Evolutionary conservation across 2,888 invertebrate genomes (phyloP), one percentile per base, ranked within the genome.

Genomic region (Luffia ferchaultella): DNA sequence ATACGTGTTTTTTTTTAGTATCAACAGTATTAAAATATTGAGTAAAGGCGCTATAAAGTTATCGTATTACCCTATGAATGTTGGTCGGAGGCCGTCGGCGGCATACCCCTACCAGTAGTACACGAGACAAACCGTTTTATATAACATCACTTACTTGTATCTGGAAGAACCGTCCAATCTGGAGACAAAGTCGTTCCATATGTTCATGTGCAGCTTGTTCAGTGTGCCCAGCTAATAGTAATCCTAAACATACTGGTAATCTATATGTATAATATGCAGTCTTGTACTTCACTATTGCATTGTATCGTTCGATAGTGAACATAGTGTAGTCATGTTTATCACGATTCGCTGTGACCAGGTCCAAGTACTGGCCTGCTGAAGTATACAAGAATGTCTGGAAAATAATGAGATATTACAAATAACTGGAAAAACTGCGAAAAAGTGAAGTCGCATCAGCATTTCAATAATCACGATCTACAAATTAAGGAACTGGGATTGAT

Each of bases 131-230:
- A n/a, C n/a, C n/a, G n/a, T n/a, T n/a, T n/a, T n/a, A n/a, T n/a
- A n/a, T n/a, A n/a, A n/a, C n/a, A n/a, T n/a, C n/a, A n/a, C 73
- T 75, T 62, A 90, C 94, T 85, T 95, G 94, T 42, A 96, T 92
- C 87, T 98, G 98, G 70, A 91, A 97, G 57, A 96, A 91, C 58
- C 92, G 90, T 16, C 98, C 98, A 85, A 98, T 92, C 72, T 96
- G 90, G 45, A 94, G 68, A 5, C 95, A 82, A 56, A 97, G 92
- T 0, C 88, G 88, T 67, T 92, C 90, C 0, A 93, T 90, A 64
- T 91, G 89, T 9, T 88, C 77, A 62, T 91, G 91, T 53, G 89
- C 85, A 59, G 89, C 88, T 15, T 85, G 78, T 66, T 95, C 92
- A 20, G 68, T 64, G 49, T 86, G 86, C 73, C 89, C 88, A 55